Evolutionary conservation across 2,113 vertebrate genomes (phyloP), one percentile per base, ranked within the genome.

Genomic region (Cyprinus carpio): DNA sequence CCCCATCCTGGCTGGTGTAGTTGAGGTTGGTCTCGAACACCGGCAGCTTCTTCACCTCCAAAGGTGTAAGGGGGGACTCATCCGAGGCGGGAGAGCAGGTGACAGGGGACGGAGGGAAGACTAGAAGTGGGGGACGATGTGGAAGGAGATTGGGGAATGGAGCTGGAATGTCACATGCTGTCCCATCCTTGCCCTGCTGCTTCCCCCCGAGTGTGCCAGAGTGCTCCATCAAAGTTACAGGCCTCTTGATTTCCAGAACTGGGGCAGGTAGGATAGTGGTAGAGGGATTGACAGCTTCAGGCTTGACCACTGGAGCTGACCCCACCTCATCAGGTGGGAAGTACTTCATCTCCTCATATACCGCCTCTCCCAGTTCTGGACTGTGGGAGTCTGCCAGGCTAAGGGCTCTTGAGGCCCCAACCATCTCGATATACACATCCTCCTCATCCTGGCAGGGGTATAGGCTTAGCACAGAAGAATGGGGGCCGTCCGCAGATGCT

Each of bases 301-400:
- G 71, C 54, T 91, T 85, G n/a, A 90, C 83, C 75, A 91, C 76
- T 1, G 72, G 65, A 65, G 87, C 62, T 77, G 87, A 89, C 27
- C 87, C 92, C 37, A 91, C 92, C 71, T 96, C 96, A 87, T 97
- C 96, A 2, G 93, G 90, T 64, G 92, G 90, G 81, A 95, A 95
- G 92, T 97, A 99, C 75, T 97, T 98, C 98, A 99, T 99, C 89
- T 99, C 98, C 90, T 99, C 97, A 16, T 99, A 99, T 23, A 99
- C 97, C 0, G 96, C 96, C 85, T 99, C 98, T 0, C 80, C 93
- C 89, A 92, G 94, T 40, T 97, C 96, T 0, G 95, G 96, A 89
- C 95, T 95, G 58, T 94, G 92, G 0, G 89, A 92, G 31, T 94
- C 93, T 0, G 89, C 84, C 82, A 90, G 91, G 74, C 80, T 90